Evolutionary conservation across 2,888 invertebrate genomes (phyloP).

Genomic region (Rhamnusium bicolor): DNA sequence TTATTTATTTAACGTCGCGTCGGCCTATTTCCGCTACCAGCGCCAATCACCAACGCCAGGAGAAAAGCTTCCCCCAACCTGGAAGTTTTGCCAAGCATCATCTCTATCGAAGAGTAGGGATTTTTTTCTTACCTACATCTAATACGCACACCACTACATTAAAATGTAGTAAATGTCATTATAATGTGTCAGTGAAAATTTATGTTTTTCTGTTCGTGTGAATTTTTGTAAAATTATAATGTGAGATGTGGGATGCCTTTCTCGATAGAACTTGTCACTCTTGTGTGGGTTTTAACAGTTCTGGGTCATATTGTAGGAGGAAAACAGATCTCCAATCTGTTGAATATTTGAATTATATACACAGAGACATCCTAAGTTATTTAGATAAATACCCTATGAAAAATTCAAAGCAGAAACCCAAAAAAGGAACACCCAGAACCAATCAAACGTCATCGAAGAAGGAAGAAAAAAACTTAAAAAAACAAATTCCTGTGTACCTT

Average conservation of each 20-base stretch:
- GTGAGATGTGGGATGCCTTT: slow-evolving; percentile 54
- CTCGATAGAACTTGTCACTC: slow-evolving; percentile 47
- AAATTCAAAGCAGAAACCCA: slow-evolving; percentile 35
- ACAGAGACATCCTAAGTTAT: slow-evolving; percentile 51
- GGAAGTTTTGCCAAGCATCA: too few species aligned
- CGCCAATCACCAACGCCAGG: too few species aligned
- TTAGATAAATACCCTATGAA: slow-evolving; percentile 52
- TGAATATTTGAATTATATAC: slow-evolving; percentile 54
- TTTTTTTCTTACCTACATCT: too few species aligned
- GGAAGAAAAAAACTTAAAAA: slow-evolving; percentile 15
- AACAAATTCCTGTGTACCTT: slow-evolving; percentile 45
- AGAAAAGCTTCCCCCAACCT: too few species aligned
- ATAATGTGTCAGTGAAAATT: not conserved
- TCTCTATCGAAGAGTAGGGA: too few species aligned
- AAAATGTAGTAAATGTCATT: too few species aligned
- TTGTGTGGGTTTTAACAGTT: slow-evolving; percentile 37
- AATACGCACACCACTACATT: too few species aligned
- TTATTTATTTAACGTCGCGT: too few species aligned
- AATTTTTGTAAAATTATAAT: slow-evolving; percentile 2
- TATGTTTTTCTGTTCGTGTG: not conserved
- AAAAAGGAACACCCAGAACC: slow-evolving; percentile 35
- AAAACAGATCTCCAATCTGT: slow-evolving; percentile 52
- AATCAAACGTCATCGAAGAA: slow-evolving; percentile 13
- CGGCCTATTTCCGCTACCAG: too few species aligned
- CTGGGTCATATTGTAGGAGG: slow-evolving; percentile 37